Evolutionary conservation across 2,888 invertebrate species (phyloP), one percentile per base, ranked within the genome.

Genomic region (Cataglyphis albicans): DNA sequence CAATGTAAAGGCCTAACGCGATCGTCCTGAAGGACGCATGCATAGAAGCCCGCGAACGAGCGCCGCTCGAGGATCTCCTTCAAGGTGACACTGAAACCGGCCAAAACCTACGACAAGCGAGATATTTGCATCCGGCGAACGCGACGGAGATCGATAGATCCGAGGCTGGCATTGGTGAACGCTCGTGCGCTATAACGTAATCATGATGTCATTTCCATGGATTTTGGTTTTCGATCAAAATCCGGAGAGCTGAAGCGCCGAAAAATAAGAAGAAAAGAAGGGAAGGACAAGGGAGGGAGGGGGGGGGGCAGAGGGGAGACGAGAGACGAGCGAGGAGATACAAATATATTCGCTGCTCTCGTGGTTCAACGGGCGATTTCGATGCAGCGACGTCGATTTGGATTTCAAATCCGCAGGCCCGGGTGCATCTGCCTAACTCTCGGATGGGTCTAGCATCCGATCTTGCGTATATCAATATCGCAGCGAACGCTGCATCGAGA

Each of bases 361-460:
- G 63, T 25, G 74, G 7, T 52, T n/a, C 65, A 35, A 52, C 61
- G 83, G 83, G 32, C 75, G 87, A 90, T 86, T 88, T 87, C 74
- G 88, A 91, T 91, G 89, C 90, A 91, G 87, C 86, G 81, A 86
- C 84, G 41, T 57, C 74, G 67, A 91, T 91, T 91, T 91, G 91
- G 89, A 72, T 90, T 90, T 91, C 88, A 91, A 91, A 91, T 91
- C 75, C 75, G 55, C n/a, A 73, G 85, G 85, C 75, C 86, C 88
- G 87, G 91, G 90, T 91, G 91, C 91, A 91, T 91, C 91, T 88
- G 89, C 88, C 91, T 89, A 90, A 88, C 75, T 87, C 87, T 83
- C 80, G 84, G 52, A 52, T 81, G 52, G 48, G 63, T 83, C 87
- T 86, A 90, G 83, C 80, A 63, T 65, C 44, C 70, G 78, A 88